Evolutionary conservation across 37 sponge, comb jelly and placozoan species (phyloP).

Genomic region (Agelas oroides): DNA sequence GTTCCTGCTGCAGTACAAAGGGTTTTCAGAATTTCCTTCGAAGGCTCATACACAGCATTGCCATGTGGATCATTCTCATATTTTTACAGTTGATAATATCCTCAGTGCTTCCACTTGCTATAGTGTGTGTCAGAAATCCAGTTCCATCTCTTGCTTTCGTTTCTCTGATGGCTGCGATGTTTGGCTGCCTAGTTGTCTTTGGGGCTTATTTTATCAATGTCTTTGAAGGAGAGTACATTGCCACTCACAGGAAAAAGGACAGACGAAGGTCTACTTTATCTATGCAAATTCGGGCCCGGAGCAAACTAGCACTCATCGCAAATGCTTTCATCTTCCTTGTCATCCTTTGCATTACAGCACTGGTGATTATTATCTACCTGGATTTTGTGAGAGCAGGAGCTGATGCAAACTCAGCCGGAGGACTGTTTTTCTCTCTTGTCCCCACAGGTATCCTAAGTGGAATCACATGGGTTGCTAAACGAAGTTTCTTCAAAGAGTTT

Average conservation of each 20-base stretch:
- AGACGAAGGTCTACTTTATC: not conserved
- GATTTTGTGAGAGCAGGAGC: conserved; percentile 4
- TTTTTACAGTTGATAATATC: not conserved
- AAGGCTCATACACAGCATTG: not conserved
- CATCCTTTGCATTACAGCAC: not conserved
- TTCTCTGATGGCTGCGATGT: not conserved
- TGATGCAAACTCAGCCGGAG: not conserved
- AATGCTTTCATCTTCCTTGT: conserved; percentile 2
- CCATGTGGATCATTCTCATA: not conserved
- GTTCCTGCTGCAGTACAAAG: too few relatives aligned
- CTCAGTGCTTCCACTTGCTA: not conserved
- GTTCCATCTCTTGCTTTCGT: conserved; percentile 3
- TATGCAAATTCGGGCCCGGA: not conserved
- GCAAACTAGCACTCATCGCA: not conserved
- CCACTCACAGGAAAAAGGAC: not conserved
- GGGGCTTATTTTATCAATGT: not conserved
- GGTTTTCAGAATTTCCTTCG: too few relatives aligned
- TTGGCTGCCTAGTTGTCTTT: not conserved
- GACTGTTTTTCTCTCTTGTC: not conserved
- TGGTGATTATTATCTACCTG: conserved; percentile 1
- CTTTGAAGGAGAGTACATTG: not conserved
- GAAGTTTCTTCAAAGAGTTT: not conserved
- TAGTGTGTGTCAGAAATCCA: not conserved
- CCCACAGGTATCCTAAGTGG: not conserved
- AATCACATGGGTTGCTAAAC: not conserved